Base-by-base conservation (phyloP, 2,113 vertebrate species). In the Megaptera novaeangliae region DNA sequence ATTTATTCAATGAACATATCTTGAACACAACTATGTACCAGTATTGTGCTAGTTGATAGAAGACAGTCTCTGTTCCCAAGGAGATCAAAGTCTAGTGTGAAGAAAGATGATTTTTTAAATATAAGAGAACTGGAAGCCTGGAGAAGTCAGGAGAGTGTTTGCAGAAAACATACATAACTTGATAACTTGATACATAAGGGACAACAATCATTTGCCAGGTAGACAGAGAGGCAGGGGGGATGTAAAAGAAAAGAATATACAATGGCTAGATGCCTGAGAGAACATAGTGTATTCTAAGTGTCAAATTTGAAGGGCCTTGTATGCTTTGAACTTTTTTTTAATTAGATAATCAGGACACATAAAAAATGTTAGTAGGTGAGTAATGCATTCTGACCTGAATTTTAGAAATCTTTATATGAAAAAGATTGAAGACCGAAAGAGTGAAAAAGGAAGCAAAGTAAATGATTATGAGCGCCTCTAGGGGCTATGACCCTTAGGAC, bases 81-180 rank as follows among this genome's bases (percentile, higher is more conserved):
- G 18, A 84, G 29, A n/a, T 75, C 23, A 57, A 85, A 85, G 72
- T 85, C 29, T 69, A 63, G 41, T 57, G 29, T 83, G 20, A 97
- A 92, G 20, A 95, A 90, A 71, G 88, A n/a, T 52, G 74, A 83
- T 64, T 77, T 89, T 94, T 80, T 57, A 85, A 86, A 71, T 31
- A 46, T 34, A 75, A 81, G 63, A 78, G n/a, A 93, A 83, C 4
- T 36, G 20, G 74, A 92, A 81, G 64, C 17, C 21, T 49, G 3
- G 66, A 92, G 36, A 94, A 89, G 25, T 71, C 75, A 97, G 29
- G 14, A 85, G 31, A 92, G n/a, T 61, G 74, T 77, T 69, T 84
- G 29, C 66, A 90, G 34, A 97, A 96, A 87, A 80, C 44, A 41
- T 64, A 49, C 12, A 13, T 74, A 41, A 41, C 41, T 41, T 41